Evolutionary conservation across 2,888 invertebrate species (phyloP), one percentile per base, ranked within the genome.

Genomic region (Cataglyphis rosenhaueri): DNA sequence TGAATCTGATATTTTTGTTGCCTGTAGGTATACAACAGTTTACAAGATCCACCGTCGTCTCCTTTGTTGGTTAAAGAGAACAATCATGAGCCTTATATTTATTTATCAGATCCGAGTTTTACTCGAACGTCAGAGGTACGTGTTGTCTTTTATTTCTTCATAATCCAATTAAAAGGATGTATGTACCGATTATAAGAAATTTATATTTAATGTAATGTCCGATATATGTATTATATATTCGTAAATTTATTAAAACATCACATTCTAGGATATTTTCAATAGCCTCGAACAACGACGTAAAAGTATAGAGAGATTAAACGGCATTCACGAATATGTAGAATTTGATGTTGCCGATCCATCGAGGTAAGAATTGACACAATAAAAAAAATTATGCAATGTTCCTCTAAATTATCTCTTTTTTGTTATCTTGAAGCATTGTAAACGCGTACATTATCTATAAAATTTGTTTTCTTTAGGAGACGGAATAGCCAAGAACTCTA

Each of bases 71-170:
- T 94, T 9, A 92, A 93, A 65, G 93, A 94, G 62, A 87, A 92
- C 44, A 92, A 88, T 83, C 92, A 93, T 61, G 92, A 93, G 41
- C 89, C 91, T 35, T 91, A 92, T 85, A 90, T 84, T 66, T 94
- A 92, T 68, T 90, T 92, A 84, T 86, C 91, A 41, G 94, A 94
- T 84, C 94, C 94, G 3, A 94, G 94, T 76, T 94, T 94, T 61
- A 94, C 93, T 3, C 92, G 94, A 83, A 94, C 94, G 15, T 94
- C 94, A 0, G 94, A 94, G 91, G 94, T 94, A 82, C 48, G n/a
- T 48, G 57, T 10, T 48, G 6, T 66, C 12, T 25, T 35, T 12
- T 25, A 81, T 12, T 9, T 52, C 35, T 29, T 35, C 9, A 5
- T 32, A 21, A 61, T 64, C 41, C 0, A 10, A 41, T 38, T 18